Conservation (phyloP, 2,888 invertebrate species). For the Zaprionus obscuricornis region DNA sequence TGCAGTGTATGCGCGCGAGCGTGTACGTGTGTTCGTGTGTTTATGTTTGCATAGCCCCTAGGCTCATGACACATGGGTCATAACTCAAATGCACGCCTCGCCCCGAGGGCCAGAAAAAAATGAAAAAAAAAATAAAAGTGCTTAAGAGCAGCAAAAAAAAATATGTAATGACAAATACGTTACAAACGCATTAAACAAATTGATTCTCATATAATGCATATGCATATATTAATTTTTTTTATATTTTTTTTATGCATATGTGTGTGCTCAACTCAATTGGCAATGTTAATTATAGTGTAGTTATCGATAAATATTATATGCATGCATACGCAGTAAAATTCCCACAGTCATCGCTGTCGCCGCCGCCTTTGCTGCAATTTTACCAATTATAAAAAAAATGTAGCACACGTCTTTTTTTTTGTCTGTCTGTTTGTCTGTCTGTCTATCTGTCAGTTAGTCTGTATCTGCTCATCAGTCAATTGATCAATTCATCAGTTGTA, state of each 20-base stretch:
- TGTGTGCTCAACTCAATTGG: no score
- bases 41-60: no score
- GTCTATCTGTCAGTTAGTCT: conserved; percentile 8
- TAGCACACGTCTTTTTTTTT: conserved; percentile 46
- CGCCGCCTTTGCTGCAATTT: no score
- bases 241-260: no score
- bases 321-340: no score
- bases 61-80: conserved; percentile 42
- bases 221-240: no score
- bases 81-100: conserved; percentile 41
- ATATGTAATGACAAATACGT: conserved; percentile 34
- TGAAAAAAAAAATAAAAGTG: conserved; percentile 6
- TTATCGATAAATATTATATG: no score
- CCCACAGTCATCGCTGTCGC: no score
- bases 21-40: no score
- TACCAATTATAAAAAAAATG: conserved; percentile 38
- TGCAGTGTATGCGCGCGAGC: no score
- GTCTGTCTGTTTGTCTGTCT: no score
- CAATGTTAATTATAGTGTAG: neutral
- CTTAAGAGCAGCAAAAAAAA: conserved; percentile 23
- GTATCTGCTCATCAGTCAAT: conserved; percentile 10
- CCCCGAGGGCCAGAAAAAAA: conserved; percentile 26
- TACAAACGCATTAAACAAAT: conserved; percentile 22
- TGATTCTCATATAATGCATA: conserved; percentile 31
- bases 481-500: conserved; percentile 21